Percentiles rank a stretch among this genome's conserved stretches.
phyloP scores from a whole-genome alignment of 2,797 vertebrate genomes.

The Protonibea diacanthus region DNA sequence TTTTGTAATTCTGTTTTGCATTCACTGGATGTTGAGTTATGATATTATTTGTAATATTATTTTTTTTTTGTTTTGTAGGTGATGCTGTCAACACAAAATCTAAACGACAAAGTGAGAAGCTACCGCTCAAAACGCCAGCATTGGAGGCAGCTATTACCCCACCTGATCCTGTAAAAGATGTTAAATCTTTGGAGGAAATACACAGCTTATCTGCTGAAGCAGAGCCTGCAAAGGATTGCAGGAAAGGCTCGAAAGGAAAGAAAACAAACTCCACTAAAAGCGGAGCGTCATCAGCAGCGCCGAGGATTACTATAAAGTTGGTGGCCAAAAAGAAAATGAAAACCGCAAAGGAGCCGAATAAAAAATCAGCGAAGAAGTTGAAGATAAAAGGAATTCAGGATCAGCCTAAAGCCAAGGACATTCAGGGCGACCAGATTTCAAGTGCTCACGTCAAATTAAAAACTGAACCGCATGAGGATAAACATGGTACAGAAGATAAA shows the following conservation, averaged over 20 bases:
- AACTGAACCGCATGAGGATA: constrained; percentile 74
- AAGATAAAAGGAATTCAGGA: constrained; percentile 87
- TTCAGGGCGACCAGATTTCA: constrained; percentile 86
- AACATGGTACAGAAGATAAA: constrained; percentile 66
- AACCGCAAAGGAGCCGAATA: constrained; percentile 73
- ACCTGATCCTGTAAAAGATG: constrained; percentile 70
- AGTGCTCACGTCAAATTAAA: constrained; percentile 90
- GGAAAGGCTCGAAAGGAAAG: constrained; percentile 79
- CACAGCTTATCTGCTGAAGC: constrained; percentile 68
- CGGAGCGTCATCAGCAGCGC: constrained; percentile 69
- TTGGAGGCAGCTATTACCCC: constrained; percentile 76
- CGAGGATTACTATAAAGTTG: constrained; percentile 88
- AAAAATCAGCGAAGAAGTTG: constrained; percentile 81
- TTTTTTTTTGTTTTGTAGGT: constrained; percentile 61
- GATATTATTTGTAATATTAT: not conserved
- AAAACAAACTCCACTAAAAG: constrained; percentile 76
- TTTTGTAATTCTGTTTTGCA: not conserved
- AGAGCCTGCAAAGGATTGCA: constrained; percentile 77
- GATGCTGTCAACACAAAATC: constrained; percentile 78
- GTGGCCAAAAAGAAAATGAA: constrained; percentile 86
- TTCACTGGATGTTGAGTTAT: not conserved
- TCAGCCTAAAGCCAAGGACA: constrained; percentile 85
- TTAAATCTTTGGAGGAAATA: constrained; percentile 76
- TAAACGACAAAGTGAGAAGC: constrained; percentile 80
- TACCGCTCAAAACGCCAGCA: constrained; percentile 73